These are phyloP conservation scores for Rousettus leschenaultii DNA, from an alignment of 2,113 vertebrate species.

Conservation along the genomic window DNA sequence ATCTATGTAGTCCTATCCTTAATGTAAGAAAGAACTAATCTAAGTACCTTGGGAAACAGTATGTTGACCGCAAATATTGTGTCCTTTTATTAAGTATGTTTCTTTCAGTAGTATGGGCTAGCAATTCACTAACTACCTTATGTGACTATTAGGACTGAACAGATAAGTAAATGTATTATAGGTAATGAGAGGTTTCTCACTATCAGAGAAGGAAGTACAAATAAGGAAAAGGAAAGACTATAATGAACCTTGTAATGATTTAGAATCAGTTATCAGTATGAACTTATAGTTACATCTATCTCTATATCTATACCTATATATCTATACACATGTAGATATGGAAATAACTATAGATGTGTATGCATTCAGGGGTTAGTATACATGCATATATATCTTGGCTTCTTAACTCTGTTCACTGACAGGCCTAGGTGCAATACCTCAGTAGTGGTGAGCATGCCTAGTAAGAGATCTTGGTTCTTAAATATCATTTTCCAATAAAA, in stretches of 20 bases:
- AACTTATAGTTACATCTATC: neutral
- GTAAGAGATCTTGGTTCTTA: neutral
- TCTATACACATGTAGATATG: neutral
- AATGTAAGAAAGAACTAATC: neutral
- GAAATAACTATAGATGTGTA: neutral
- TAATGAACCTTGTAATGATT: neutral
- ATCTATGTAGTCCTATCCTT: neutral
- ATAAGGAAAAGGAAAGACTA: neutral
- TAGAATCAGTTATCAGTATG: neutral
- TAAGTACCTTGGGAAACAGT: neutral
- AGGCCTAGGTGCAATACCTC: neutral
- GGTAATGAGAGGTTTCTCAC: neutral
- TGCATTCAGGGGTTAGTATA: neutral
- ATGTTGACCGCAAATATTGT: neutral
- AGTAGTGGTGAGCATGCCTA: neutral
- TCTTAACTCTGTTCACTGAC: neutral
- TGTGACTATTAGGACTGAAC: neutral
- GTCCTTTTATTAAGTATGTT: neutral
- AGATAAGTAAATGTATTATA: neutral
- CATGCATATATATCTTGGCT: neutral
- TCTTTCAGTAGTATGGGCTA: neutral
- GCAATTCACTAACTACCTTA: neutral
- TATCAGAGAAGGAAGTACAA: neutral
- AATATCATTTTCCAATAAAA: neutral
- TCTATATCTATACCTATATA: neutral